These are phyloP conservation scores for Melipona beecheii DNA, from an alignment of 2,888 invertebrate species.

Conservation along the genomic window DNA sequence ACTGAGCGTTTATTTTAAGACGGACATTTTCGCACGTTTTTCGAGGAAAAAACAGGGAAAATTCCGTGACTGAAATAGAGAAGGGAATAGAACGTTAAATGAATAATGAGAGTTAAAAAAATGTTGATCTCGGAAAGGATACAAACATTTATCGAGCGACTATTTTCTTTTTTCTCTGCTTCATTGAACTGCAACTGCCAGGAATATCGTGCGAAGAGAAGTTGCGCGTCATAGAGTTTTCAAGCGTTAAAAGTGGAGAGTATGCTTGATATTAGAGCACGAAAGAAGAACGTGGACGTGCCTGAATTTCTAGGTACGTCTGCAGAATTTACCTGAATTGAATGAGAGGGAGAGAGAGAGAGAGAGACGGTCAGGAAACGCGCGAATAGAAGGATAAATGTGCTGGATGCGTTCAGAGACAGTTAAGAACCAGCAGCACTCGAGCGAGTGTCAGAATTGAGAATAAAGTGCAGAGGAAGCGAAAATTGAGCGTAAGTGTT, in stretches of 20 bases:
- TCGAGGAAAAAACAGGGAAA: not conserved
- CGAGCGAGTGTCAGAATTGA: not conserved
- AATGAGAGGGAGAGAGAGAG: not conserved
- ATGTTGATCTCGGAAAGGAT: not conserved
- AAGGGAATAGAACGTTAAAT: not conserved
- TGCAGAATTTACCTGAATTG: not conserved
- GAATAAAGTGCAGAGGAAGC: not conserved
- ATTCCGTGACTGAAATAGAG: not conserved
- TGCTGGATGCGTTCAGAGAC: not conserved
- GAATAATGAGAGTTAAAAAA: not conserved
- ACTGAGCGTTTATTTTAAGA: not conserved
- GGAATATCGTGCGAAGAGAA: not conserved
- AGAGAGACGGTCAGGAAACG: not conserved
- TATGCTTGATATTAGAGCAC: not conserved
- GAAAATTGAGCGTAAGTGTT: not conserved
- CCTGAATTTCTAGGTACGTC: constrained; percentile 3
- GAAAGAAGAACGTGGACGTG: not conserved
- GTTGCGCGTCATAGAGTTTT: not conserved
- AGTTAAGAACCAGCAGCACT: not conserved
- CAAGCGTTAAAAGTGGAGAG: constrained; percentile 2
- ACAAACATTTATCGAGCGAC: not conserved
- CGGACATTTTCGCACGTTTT: not conserved
- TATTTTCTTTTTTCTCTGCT: not conserved
- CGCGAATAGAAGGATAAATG: not conserved
- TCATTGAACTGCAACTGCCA: not conserved